phyloP scores from a whole-genome alignment of 2,797 vertebrate genomes.

The Xerus rutilus region DNA sequence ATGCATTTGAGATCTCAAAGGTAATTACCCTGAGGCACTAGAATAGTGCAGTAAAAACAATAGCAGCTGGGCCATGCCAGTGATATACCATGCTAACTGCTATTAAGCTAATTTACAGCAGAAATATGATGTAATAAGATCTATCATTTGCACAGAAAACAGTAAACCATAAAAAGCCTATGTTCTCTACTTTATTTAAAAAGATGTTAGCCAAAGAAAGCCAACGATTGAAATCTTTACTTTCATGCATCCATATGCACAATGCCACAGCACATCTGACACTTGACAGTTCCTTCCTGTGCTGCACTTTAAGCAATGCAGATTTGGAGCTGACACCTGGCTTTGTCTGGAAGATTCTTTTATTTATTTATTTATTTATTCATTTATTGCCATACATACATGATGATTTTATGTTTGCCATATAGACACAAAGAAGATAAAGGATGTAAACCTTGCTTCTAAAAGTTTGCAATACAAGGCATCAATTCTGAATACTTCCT shows the following conservation, averaged over 20 bases:
- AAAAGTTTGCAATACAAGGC: not conserved
- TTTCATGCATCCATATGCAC: not conserved
- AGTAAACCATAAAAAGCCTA: slow-evolving; percentile 7
- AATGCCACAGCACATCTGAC: accelerated
- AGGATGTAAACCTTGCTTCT: not conserved
- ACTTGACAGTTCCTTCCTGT: not conserved
- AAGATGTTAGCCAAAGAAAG: slow-evolving; percentile 13
- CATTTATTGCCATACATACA: no score
- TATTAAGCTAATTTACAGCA: slow-evolving; percentile 64
- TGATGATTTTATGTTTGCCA: not conserved
- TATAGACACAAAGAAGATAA: not conserved
- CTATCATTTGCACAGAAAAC: slow-evolving; percentile 57
- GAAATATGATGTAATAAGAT: slow-evolving; percentile 72
- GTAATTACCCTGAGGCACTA: slow-evolving; percentile 54
- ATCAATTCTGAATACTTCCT: not conserved
- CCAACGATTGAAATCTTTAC: not conserved
- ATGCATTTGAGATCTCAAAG: slow-evolving; percentile 53
- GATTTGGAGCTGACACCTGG: not conserved
- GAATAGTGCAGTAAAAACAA: slow-evolving; percentile 59
- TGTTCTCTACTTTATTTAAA: slow-evolving; percentile 11
- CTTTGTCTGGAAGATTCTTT: not conserved
- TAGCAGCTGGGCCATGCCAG: slow-evolving; percentile 60
- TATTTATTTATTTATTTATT: no score
- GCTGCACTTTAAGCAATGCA: not conserved
- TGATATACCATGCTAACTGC: not conserved